Evolutionary conservation across 1,140 invertebrate genomes (phyloP), one percentile per base, ranked within the genome.

Genomic region (Neodiprion pinetum): DNA sequence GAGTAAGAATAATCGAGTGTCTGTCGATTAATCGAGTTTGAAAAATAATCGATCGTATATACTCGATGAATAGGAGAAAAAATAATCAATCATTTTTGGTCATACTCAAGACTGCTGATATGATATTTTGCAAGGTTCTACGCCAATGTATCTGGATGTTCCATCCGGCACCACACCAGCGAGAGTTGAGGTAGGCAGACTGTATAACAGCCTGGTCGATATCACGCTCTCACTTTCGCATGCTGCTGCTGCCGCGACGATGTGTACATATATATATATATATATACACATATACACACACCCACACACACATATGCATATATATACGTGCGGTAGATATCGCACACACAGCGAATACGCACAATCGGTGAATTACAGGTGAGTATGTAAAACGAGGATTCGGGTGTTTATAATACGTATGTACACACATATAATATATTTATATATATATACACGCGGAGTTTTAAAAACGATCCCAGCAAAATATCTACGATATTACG

Each of bases 151-250:
- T 50, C 1, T 40, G 21, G 69, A 4, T 3, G 11, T 14, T 48
- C 40, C 40, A 71, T 75, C 70, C 74, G 74, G 69, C 66, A 65
- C 48, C 67, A 48, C 50, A 23, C 21, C 67, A 53, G 72, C 17
- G 68, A 74, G 68, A 74, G 76, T 81, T 81, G 79, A 81, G 76
- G 77, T 81, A 81, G 77, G 74, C 74, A 78, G 76, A 75, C 78
- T 72, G 72, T 69, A 68, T 73, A 75, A 75, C 61, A 78, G 74
- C 48, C 71, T 74, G 79, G 82, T 83, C 82, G 80, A 82, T 82
- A 82, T 78, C 74, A 53, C 80, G 82, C 80, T 82, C 74, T 81
- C 80, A 72, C 80, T 83, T 83, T 83, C 80, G 80, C 74, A 66
- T 78, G 68, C 75, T 82, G 76, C 69, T 76, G 53, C 74, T 80